Base-by-base conservation (phyloP, 53 echinoderm and acorn worm genomes). In the Arbacia lixula region DNA sequence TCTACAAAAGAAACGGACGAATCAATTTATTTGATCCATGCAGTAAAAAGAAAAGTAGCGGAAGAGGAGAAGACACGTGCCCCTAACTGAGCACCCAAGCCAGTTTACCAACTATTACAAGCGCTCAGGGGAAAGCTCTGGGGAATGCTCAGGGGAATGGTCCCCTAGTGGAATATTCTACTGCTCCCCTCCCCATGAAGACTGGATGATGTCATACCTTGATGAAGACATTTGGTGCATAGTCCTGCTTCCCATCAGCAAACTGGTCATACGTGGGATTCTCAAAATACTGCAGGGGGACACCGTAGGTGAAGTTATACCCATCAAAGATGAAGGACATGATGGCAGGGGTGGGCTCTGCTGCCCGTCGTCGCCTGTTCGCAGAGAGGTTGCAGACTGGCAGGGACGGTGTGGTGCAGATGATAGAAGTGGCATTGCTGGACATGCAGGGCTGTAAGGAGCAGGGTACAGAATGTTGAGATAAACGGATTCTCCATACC, bases 171-270 rank as follows among this genome's bases (percentile, higher is more conserved):
- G n/a, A n/a, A n/a, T n/a, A n/a, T n/a, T n/a, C n/a, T n/a, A n/a
- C n/a, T n/a, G n/a, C n/a, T n/a, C n/a, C n/a, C n/a, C n/a, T n/a
- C n/a, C n/a, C n/a, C n/a, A n/a, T n/a, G n/a, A n/a, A n/a, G n/a
- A n/a, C n/a, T n/a, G n/a, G n/a, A n/a, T n/a, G n/a, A n/a, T 46
- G 43, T 27, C 77, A 57, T 25, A 77, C 77, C 6, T 79, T 72
- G 62, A 92, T 86, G 53, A 92, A 57, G 68, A 92, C 87, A n/a
- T 76, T 67, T 9, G 75, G 67, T 4, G 89, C 92, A 63, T 86
- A 92, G 49, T 86, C 66, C 29, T 83, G 43, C 28, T 65, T 28
- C 6, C 42, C 82, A 6, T 49, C 82, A 4, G 5, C 1, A 33
- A 81, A 81, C 9, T 38, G 62, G 26, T 81, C 43, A n/a, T 81